Base-by-base conservation (phyloP, 92 coral and sea anemone species). In the Heliopora coerulea region DNA sequence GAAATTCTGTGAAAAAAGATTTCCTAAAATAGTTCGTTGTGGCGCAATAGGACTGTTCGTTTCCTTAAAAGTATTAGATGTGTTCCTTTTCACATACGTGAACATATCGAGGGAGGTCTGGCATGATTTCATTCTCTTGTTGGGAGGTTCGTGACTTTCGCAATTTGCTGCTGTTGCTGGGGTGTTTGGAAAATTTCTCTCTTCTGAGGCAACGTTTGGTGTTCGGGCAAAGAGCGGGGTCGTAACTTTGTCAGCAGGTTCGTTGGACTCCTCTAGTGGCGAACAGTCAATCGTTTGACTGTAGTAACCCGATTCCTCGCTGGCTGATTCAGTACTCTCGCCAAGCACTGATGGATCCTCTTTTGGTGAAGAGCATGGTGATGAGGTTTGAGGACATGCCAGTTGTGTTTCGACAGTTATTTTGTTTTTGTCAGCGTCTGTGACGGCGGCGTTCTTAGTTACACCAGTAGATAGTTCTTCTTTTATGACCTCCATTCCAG, bases 261-360 rank as follows among this genome's bases (percentile, higher is more conserved):
- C 1, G 12, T 28, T 14, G 30, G 28, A 6, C 3, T 23, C 15
- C 23, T 70, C 77, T 33, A 48, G 52, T 2, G 77, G 46, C 27
- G 50, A 31, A 70, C 58, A 49, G 13, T 41, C 69, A 15, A 8
- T 33, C 12, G 59, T 48, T 48, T 48, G 60, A n/a, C 59, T 48
- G 49, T 15, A 24, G 41, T 52, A 54, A 21, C 63, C 77, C 3
- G 77, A 70, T 19, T 70, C 63, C 35, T 70, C 63, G 14, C 30
- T 9, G 31, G 33, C 63, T 17, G n/a, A 7, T 21, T 52, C 77
- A 8, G 35, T 39, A 25, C 0, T 39, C 15, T 48, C 60, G 75
- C 30, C 31, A 0, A 8, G 13, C 29, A 20, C 49, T 48, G 7
- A 25, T 20, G 42, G 28, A 14, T 30, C 75, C 39, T 70, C 31